Evolutionary conservation across 2,797 vertebrate species (phyloP), one percentile per base, ranked within the genome.

Genomic region (Uromys caudimaculatus): DNA sequence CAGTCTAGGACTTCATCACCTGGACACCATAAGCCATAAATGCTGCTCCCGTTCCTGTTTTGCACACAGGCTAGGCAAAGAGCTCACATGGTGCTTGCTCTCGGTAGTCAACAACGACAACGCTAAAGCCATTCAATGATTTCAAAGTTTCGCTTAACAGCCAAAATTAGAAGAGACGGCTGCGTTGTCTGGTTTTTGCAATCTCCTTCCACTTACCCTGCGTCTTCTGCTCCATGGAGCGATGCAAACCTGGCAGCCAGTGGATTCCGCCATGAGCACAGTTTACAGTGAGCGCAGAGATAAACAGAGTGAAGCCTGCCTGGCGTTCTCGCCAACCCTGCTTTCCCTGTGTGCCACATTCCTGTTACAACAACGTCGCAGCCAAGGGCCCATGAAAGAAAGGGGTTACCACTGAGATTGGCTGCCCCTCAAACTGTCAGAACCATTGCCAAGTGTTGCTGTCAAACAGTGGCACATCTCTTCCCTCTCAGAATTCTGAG

Each of bases 401-500:
- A 94, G 93, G 91, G 81, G 95, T 96, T 88, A 91, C 96, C 87
- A 90, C 93, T 79, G 50, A 89, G 96, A 64, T 73, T 97, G 96
- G 95, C 95, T 96, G 95, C 84, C 84, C 87, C 95, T 96, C 91
- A 90, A 96, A 94, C 89, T 97, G 93, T 96, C 96, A 96, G 86
- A 90, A 85, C 56, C 7, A 89, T 19, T 97, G 97, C 97, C 96
- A 97, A 96, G 79, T 95, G 96, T 96, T 95, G 84, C 96, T 97
- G 94, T 97, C 96, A 97, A 93, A 93, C 88, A 81, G 76, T 96
- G 89, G 79, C 77, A 92, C 91, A 89, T 90, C 96, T 91, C 86
- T 89, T 94, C 89, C 81, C 73, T 95, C 94, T 94, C 81, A 95
- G 96, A 96, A 97, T 62, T 91, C 87, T 90, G 87, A 90, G 77